A percentile compares a stretch with the other conserved stretches of the same genome.
These are phyloP conservation scores for Cyphomyrmex costatus DNA, from an alignment of 1,140 invertebrate species.

Conservation along the genomic window DNA sequence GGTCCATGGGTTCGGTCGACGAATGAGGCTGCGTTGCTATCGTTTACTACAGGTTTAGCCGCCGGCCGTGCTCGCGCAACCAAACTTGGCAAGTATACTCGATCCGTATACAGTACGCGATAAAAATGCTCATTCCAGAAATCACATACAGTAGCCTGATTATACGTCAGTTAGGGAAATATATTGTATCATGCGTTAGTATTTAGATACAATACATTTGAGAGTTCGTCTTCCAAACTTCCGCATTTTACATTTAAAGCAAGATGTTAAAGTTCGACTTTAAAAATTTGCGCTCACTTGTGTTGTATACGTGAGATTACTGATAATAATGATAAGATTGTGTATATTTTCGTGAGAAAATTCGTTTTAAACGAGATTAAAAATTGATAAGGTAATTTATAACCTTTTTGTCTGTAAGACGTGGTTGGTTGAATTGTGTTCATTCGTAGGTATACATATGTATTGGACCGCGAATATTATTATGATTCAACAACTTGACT, in stretches of 20 bases:
- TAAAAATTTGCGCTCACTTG: background rate
- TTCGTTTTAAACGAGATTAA: conserved; percentile 3
- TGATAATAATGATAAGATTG: conserved; percentile 13
- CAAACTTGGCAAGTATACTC: conserved; percentile 52
- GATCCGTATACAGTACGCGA: conserved; percentile 38
- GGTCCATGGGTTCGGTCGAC: conserved; percentile 56
- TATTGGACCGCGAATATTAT: conserved; percentile 26
- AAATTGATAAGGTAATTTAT: conserved; percentile 14
- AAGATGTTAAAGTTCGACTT: background rate
- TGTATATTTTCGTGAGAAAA: background rate
- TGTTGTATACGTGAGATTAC: background rate
- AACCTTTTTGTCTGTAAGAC: background rate
- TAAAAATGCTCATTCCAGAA: conserved; percentile 48
- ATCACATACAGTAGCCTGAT: conserved; percentile 1
- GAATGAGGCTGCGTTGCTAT: conserved; percentile 69
- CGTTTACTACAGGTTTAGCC: conserved; percentile 62
- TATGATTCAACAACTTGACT: background rate
- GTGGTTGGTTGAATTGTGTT: conserved; percentile 13
- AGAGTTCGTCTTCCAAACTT: background rate
- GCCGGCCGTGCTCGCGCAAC: conserved; percentile 51
- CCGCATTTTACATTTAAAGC: background rate
- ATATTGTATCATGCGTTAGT: background rate
- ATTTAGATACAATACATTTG: background rate
- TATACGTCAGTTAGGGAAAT: background rate
- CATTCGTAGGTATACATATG: conserved; percentile 8